A percentile compares a stretch with the other conserved stretches of the same genome.
Conservation (phyloP, 2,888 invertebrate genomes). For the Lasioglossum zephyrum region DNA sequence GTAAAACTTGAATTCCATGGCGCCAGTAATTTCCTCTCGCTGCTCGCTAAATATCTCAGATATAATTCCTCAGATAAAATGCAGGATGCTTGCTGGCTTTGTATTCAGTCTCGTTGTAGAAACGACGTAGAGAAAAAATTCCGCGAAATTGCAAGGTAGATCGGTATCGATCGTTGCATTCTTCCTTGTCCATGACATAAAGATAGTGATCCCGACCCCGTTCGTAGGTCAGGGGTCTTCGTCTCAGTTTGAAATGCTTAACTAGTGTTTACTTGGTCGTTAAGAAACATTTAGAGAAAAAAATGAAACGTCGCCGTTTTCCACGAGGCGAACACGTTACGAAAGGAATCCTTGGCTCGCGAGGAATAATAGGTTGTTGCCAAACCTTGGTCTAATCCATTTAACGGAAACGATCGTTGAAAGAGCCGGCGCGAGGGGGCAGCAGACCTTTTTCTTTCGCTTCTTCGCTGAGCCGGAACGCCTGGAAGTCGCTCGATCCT, state of each 20-base stretch:
- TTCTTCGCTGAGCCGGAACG: conserved; percentile 23
- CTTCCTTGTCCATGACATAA: conserved; percentile 13
- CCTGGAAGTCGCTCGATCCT: conserved; percentile 33
- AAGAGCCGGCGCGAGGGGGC: neutral
- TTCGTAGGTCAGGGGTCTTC: neutral
- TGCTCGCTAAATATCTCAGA: neutral
- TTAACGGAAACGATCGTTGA: conserved; percentile 12
- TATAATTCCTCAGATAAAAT: neutral
- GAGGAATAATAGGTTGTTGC: conserved; percentile 3
- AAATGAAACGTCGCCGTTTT: neutral
- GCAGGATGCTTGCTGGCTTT: neutral
- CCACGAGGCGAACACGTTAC: neutral
- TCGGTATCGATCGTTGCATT: conserved; percentile 32
- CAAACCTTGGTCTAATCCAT: conserved; percentile 16
- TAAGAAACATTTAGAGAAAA: neutral
- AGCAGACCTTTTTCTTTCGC: conserved; percentile 13
- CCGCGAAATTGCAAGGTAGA: conserved; percentile 22
- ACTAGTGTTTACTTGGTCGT: neutral
- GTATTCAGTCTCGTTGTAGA: neutral
- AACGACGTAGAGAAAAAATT: neutral
- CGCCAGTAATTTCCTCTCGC: neutral
- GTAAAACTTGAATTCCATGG: neutral
- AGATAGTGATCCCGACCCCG: conserved; percentile 20
- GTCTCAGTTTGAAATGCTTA: neutral
- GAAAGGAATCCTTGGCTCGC: neutral